Evolutionary conservation across 2,113 vertebrate genomes (phyloP).

Genomic region (Salvator merianae): DNA sequence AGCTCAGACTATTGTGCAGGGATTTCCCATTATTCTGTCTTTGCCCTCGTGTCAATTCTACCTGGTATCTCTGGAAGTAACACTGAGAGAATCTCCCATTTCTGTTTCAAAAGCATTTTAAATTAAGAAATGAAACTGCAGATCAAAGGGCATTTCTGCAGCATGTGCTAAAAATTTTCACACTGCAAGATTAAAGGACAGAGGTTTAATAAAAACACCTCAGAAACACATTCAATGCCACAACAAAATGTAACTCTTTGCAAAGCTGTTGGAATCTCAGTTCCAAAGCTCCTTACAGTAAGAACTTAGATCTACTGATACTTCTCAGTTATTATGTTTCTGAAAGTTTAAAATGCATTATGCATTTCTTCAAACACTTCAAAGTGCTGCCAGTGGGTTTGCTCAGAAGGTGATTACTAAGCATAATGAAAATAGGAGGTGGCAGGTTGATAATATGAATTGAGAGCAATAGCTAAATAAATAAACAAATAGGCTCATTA

Average conservation of each 20-base stretch:
- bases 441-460: conserved; percentile 32
- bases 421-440: conserved; percentile 34
- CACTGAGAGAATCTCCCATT: neutral
- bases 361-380: conserved; percentile 41
- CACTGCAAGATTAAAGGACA: neutral
- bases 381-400: conserved; percentile 32
- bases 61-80: neutral
- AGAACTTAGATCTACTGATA: conserved; percentile 27
- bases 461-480: conserved; percentile 45
- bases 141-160: neutral
- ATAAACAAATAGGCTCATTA: conserved; percentile 35
- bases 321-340: conserved; percentile 42
- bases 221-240: conserved; percentile 3
- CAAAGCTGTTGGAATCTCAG: conserved; percentile 30
- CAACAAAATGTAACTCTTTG: conserved; percentile 43
- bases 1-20: neutral
- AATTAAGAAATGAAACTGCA: neutral
- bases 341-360: conserved; percentile 46
- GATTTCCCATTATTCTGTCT: neutral
- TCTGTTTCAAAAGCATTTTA: conserved; percentile 23
- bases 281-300: conserved; percentile 47
- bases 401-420: conserved; percentile 36
- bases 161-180: neutral
- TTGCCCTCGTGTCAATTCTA: neutral
- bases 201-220: conserved; percentile 14